Evolutionary conservation across 1,140 invertebrate genomes (phyloP).

Genomic region (Rhagoletis pomonella): DNA sequence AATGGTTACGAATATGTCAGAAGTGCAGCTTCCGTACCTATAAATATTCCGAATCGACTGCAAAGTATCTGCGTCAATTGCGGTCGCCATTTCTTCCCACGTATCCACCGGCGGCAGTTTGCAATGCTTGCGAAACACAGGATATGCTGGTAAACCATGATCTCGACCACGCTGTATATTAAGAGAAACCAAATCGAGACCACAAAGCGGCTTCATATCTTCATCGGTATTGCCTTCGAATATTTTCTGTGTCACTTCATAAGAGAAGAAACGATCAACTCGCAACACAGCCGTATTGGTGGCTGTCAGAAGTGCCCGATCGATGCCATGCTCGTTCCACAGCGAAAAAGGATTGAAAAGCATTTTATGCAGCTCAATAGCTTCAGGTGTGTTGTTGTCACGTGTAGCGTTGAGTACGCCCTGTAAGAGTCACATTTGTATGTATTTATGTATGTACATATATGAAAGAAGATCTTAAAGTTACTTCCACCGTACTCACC

Average conservation of each 20-base stretch:
- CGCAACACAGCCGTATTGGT: constrained; percentile 81
- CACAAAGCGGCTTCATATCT: constrained; percentile 76
- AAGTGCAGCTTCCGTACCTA: constrained; percentile 73
- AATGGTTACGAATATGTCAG: background rate
- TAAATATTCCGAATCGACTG: constrained; percentile 80
- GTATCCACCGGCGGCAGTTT: constrained; percentile 79
- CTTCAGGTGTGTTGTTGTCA: constrained; percentile 78
- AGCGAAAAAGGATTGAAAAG: constrained; percentile 88
- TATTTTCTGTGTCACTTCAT: constrained; percentile 79
- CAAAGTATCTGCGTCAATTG: constrained; percentile 80
- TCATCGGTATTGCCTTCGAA: constrained; percentile 77
- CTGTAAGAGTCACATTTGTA: constrained; percentile 33
- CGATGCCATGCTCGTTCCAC: constrained; percentile 79
- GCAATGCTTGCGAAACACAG: constrained; percentile 84
- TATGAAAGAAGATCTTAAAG: background rate
- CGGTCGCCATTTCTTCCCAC: constrained; percentile 84
- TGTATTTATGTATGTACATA: background rate
- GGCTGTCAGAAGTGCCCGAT: constrained; percentile 79
- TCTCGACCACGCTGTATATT: constrained; percentile 93
- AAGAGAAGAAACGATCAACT: constrained; percentile 81
- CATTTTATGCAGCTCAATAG: constrained; percentile 85
- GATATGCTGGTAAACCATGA: constrained; percentile 90
- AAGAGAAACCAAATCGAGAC: constrained; percentile 88
- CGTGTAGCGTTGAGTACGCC: constrained; percentile 82
- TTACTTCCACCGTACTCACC: constrained; percentile 67